Base-by-base conservation (phyloP, 2,797 vertebrate genomes). In the Paratrypauchen microcephalus region DNA sequence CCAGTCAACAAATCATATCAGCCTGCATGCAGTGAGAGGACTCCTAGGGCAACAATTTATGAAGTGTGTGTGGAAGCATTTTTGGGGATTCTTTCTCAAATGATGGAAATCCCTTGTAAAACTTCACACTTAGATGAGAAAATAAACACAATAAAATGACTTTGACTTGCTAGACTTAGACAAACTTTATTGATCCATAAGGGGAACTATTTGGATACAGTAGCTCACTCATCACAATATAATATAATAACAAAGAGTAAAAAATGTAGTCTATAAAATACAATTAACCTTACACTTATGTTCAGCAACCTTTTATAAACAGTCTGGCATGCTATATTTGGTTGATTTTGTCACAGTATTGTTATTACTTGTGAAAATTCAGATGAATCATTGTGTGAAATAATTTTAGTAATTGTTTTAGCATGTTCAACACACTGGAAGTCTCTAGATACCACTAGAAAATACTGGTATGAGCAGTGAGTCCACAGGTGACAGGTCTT, bases 81-180 rank as follows among this genome's bases (percentile, higher is more conserved):
- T 76, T 75, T 67, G 70, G 70, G 70, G 45, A 73, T 23, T 21
- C 58, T 72, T 67, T 78, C 60, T 62, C 54, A 71, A 67, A 76
- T 54, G 13, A 56, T 61, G 21, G 81, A 82, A 82, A 83, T 84
- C 74, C 85, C 82, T 81, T 30, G 32, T 64, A 24, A 23, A n/a
- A 64, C 24, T 39, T 61, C 19, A 61, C 19, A 39, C 32, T n/a
- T 36, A 39, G 30, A 30, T 58, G 56, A 58, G 56, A 19, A 30
- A 30, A 30, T 30, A 58, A 58, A 56, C n/a, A 9, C 13, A 45
- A 56, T 6, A 23, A 15, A 26, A 26, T 26, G 24, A 26, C 24
- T 26, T 26, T 26, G 24, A 26, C 24, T 26, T 26, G n/a, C n/a
- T n/a, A n/a, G n/a, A 26, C 24, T 26, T 26, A 26, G 24, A 26